phyloP scores from a whole-genome alignment of 2,113 vertebrate genomes.

The Siphamia tubifer region DNA sequence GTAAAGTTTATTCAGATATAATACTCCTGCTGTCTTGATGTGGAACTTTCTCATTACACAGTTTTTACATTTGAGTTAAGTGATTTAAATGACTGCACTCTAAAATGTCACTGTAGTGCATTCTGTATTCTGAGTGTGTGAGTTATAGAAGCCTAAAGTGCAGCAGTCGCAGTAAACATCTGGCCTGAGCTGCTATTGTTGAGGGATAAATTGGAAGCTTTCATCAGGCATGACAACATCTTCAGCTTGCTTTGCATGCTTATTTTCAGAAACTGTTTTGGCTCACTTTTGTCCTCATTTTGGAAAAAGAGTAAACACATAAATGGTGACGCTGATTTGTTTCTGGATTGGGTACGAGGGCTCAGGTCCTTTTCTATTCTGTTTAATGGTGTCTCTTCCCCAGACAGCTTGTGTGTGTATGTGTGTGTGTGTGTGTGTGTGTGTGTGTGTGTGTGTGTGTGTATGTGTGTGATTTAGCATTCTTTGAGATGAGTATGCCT shows the following conservation, averaged over 20 bases:
- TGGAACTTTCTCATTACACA: neutral
- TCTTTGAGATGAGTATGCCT: slow-evolving; percentile 69
- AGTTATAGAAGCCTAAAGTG: neutral
- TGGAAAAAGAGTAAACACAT: slow-evolving; percentile 51
- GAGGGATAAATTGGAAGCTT: slow-evolving; percentile 18
- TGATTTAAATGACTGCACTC: too few relatives aligned
- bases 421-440: slow-evolving; percentile 45
- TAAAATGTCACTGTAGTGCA: neutral
- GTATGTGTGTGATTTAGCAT: slow-evolving; percentile 65
- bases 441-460: slow-evolving; percentile 44
- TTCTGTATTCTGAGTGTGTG: neutral
- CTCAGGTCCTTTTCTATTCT: slow-evolving; percentile 59
- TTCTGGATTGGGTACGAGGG: slow-evolving; percentile 42
- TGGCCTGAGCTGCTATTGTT: slow-evolving; percentile 13
- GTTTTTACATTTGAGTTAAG: neutral
- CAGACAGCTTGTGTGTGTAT: slow-evolving; percentile 45
- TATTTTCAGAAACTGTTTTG: slow-evolving; percentile 41
- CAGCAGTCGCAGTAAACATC: slow-evolving; percentile 16
- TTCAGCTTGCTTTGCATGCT: slow-evolving; percentile 8
- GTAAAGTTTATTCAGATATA: neutral
- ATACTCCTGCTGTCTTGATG: neutral
- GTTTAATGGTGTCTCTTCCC: slow-evolving; percentile 64
- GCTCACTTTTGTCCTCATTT: slow-evolving; percentile 61
- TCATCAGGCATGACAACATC: slow-evolving; percentile 24
- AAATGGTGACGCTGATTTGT: slow-evolving; percentile 58